Conservation (phyloP, 2,888 invertebrate genomes). For the Ormyrus labotus region DNA sequence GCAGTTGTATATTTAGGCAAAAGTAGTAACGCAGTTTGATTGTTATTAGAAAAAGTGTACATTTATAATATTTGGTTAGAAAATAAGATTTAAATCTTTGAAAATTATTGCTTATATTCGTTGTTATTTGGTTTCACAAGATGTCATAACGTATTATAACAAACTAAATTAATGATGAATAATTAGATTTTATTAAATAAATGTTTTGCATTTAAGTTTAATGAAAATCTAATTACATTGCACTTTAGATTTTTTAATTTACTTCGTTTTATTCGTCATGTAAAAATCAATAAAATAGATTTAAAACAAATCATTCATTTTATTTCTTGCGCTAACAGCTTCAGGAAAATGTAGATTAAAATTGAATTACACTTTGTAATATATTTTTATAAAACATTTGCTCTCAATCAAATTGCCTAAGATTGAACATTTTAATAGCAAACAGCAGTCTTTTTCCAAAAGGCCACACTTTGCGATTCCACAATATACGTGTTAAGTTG, state of each 20-base stretch:
- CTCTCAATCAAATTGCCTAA: constrained; percentile 11
- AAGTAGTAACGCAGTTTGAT: constrained; percentile 20
- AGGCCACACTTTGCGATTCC: constrained; percentile 52
- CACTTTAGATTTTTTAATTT: no score
- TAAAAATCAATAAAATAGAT: no score
- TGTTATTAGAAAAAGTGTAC: constrained; percentile 37
- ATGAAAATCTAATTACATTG: background rate
- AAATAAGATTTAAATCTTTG: background rate
- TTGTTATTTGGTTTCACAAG: background rate
- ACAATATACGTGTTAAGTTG: constrained; percentile 35
- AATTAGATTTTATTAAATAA: constrained; percentile 15
- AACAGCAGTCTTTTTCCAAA: constrained; percentile 54
- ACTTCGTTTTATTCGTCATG: no score
- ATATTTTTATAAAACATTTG: background rate
- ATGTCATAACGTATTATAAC: constrained; percentile 2
- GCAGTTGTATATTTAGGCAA: constrained; percentile 38
- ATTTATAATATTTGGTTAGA: constrained; percentile 31
- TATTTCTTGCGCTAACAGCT: no score
- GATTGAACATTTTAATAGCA: constrained; percentile 20
- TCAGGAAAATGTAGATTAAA: no score
- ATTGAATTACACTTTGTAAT: no score
- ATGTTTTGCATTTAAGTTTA: background rate
- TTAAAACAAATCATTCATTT: no score
- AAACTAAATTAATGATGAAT: constrained; percentile 9
- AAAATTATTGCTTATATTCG: background rate